phyloP scores from a whole-genome alignment of 2,888 invertebrate genomes.

The Erebia palarica region DNA sequence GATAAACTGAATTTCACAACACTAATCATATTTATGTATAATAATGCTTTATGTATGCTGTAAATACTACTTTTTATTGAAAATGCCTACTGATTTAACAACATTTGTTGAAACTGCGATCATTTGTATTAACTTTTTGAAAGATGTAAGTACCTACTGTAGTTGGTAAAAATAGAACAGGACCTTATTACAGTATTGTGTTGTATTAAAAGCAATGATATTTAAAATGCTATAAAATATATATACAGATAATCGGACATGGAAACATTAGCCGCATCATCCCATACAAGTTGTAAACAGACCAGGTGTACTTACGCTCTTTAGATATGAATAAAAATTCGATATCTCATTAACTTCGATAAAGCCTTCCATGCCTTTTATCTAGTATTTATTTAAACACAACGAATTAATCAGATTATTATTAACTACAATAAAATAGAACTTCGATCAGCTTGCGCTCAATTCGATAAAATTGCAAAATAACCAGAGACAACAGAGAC shows the following conservation, averaged over 20 bases:
- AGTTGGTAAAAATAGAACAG: neutral
- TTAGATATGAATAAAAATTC: constrained; percentile 89
- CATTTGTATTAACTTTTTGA: too few relatives aligned
- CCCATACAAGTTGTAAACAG: constrained; percentile 23
- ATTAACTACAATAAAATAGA: neutral
- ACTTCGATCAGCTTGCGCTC: neutral
- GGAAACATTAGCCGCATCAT: constrained; percentile 34
- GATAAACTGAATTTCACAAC: too few relatives aligned
- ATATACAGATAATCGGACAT: neutral
- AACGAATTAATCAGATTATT: neutral
- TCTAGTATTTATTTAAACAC: neutral
- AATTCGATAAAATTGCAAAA: neutral
- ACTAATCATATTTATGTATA: too few relatives aligned
- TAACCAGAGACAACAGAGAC: too few relatives aligned
- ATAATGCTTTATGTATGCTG: too few relatives aligned
- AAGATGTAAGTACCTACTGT: too few relatives aligned
- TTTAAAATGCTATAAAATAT: neutral
- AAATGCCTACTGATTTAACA: too few relatives aligned
- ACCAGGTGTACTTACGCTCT: constrained; percentile 85
- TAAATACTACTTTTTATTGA: too few relatives aligned
- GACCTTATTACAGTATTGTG: neutral
- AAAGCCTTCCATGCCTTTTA: constrained; percentile 81
- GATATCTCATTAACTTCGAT: constrained; percentile 88
- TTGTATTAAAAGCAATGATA: neutral
- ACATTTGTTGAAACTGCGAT: too few relatives aligned